Base-by-base conservation (phyloP, 2,888 invertebrate species). In the Orthosia incerta region DNA sequence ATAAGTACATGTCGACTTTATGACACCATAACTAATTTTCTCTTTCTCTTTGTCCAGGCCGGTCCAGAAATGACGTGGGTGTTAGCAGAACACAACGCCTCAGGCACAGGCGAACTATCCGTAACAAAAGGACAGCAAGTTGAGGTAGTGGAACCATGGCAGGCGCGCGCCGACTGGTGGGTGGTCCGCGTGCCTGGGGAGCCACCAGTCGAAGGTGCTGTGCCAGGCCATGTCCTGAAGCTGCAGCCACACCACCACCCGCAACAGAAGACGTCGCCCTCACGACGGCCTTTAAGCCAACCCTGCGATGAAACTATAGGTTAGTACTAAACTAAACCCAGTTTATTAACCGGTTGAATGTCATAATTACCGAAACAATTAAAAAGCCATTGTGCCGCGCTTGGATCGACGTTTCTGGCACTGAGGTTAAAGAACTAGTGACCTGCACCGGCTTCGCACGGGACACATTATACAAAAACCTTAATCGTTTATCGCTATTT, bases 121-220 rank as follows among this genome's bases (percentile, higher is more conserved):
- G 99, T 99, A 60, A 97, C 97, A 81, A 98, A 99, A 93, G 99
- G 99, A 39, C 99, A 99, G 95, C 99, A 99, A 95, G 99, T 99
- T 80, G 99, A 99, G 93, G 98, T 99, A 82, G 96, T 99, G 84
- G 99, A 99, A 92, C 97, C 97, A 80, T 97, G 97, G 89, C 95
- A 97, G 76, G 95, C 97, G 86, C 95, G 98, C 89, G 95, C 97
- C 75, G 97, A 98, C 89, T 98, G 97, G 95, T 98, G 98, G 97
- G 93, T 98, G 89, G 98, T 98, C 82, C 97, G 98, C 72, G 96
- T 97, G 61, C 94, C 95, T 5, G 95, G 95, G 86, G 93, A 97
- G 93, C 97, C 97, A 71, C 97, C 97, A 61, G 97, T 97, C 57
- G 98, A 98, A 92, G 98, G 98, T 68, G 97, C 98, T 69, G 98